Evolutionary conservation across 2,113 vertebrate genomes (phyloP).

Genomic region (Pongo pygmaeus): DNA sequence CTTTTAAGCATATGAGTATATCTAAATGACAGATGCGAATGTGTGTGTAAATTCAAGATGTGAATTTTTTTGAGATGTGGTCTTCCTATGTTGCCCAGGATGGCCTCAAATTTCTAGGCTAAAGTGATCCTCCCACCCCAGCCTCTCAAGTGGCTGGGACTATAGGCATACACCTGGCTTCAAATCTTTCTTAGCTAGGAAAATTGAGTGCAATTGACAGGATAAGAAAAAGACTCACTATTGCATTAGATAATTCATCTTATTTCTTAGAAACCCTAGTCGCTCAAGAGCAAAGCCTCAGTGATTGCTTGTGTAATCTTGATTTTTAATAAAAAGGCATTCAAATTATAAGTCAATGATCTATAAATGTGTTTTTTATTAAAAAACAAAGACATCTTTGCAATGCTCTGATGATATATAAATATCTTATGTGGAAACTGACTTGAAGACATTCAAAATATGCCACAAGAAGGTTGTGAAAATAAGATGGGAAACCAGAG

Average conservation of each 20-base stretch:
- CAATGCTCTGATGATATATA: not conserved
- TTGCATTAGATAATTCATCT: not conserved
- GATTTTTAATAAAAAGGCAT: not conserved
- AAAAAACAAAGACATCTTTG: not conserved
- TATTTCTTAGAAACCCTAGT: constrained; percentile 12
- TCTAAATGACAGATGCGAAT: not conserved
- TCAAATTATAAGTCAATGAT: not conserved
- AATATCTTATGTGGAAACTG: not conserved
- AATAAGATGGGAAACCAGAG: not conserved
- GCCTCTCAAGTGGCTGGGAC: no score
- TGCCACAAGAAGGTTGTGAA: not conserved
- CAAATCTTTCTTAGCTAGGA: not conserved
- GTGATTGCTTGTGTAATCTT: not conserved
- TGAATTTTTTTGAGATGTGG: no score
- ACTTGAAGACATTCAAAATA: not conserved
- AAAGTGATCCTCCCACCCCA: no score
- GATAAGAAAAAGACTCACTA: not conserved
- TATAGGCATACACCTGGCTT: not conserved
- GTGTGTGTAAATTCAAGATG: not conserved
- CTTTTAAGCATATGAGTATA: not conserved
- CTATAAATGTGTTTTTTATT: not conserved
- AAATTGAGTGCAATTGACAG: not conserved
- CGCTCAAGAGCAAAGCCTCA: not conserved
- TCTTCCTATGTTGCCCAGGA: no score
- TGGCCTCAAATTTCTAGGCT: no score